Evolutionary conservation across 2,113 vertebrate species (phyloP), one percentile per base, ranked within the genome.

Genomic region (Microtus ochrogaster): DNA sequence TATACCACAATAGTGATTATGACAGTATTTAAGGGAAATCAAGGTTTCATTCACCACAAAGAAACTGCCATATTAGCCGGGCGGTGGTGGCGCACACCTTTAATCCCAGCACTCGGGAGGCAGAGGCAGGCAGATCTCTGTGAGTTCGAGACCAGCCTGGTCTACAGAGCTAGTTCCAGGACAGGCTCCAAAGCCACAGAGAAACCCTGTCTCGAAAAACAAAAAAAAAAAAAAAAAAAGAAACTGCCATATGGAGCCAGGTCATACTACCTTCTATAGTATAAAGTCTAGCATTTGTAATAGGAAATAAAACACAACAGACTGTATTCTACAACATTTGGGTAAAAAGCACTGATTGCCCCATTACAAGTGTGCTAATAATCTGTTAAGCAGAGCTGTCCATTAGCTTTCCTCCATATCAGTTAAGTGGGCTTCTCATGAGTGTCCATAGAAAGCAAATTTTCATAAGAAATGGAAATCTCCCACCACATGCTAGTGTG

Each of bases 371-470:
- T 74, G 79, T 41, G 9, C 47, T 77, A 0, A 82, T 97, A 97
- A 97, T 95, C 91, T 94, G 93, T 87, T 90, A 96, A 94, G 82
- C 49, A 95, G 88, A 89, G 30, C 84, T 89, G 66, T 87, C 97
- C 89, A 87, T 97, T 96, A 96, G 95, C 91, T 95, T 7, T 26
- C 82, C 66, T 94, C 94, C n/a, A 41, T 30, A 94, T 58, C 22
- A 65, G 94, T 96, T 97, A 74, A 13, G 0, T 30, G 72, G 55
- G 41, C 47, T 96, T 94, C 96, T 98, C 78, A 90, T 84, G 94
- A 79, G n/a, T 17, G 36, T 95, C 94, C 97, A 83, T 91, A 63
- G 90, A 97, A 94, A 96, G 93, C 85, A 98, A 97, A 98, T 97
- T 96, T 97, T 73, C 76, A 95, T 73, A 94, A 81, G 63, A 94